Base-by-base conservation (phyloP, 1,140 invertebrate species). In the Eupristina koningsbergeri region DNA sequence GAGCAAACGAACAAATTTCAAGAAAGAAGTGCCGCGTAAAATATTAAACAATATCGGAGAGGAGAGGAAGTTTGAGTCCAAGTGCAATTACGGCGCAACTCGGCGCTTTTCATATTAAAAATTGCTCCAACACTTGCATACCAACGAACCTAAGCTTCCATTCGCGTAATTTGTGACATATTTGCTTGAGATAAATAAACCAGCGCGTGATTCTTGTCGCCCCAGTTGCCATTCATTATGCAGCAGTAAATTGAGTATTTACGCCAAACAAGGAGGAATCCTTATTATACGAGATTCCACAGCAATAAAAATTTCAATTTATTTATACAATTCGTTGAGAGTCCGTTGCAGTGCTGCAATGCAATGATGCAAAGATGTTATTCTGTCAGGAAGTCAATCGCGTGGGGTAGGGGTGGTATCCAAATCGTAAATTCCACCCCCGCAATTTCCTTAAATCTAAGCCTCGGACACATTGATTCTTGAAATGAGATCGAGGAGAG, bases 401-500 rank as follows among this genome's bases (percentile, higher is more conserved):
- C 13, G 26, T 58, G 11, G n/a, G 34, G 22, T 11, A 39, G 39
- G 41, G 7, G 7, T 11, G 34, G 31, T 15, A 31, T n/a, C n/a
- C n/a, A n/a, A n/a, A n/a, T n/a, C n/a, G n/a, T n/a, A n/a, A n/a
- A 31, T 15, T 31, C n/a, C 61, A 63, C 61, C 26, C 73, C 53
- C n/a, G 73, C 15, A n/a, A 9, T 71, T 41, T 41, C 81, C 53
- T 82, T 73, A 84, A 84, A 86, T 85, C 84, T 85, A 84, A 74
- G 83, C 69, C 87, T 80, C 81, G 85, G 84, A 75, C 85, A 88
- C 88, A 87, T 88, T 89, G 89, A 89, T 89, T 89, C 88, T 78
- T 83, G 64, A 74, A 83, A 34, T 87, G 88, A 85, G 88, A 87
- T 85, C 85, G 86, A 86, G 86, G 81, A 85, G 86, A 84, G 80